These are phyloP conservation scores for Hyperoplus lanceolatus DNA, from an alignment of 2,797 vertebrate species.

Conservation along the genomic window DNA sequence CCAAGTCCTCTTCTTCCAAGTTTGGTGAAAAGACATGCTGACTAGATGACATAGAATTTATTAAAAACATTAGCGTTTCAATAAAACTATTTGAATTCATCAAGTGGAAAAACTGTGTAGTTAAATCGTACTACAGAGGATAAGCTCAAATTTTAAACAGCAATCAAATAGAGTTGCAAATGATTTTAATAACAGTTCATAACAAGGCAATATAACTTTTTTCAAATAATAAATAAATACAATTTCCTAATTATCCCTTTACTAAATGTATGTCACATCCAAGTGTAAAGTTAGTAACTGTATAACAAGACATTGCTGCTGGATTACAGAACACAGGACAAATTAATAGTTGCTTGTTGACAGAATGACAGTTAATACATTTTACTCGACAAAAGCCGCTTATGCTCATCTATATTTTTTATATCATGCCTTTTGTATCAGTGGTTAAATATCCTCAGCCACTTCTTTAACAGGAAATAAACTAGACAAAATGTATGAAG, in stretches of 20 bases:
- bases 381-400: background rate
- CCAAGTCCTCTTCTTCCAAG: slow-evolving; percentile 16
- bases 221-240: background rate
- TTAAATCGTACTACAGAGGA: background rate
- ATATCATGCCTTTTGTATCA: background rate
- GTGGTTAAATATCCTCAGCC: background rate
- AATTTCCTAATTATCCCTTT: background rate
- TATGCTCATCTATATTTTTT: background rate
- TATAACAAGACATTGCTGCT: background rate
- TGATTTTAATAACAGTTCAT: background rate
- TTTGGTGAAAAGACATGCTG: slow-evolving; percentile 37
- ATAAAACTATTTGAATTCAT: background rate
- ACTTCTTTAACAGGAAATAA: background rate
- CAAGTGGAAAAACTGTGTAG: background rate
- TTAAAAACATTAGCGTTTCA: background rate
- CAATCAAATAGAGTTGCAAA: background rate
- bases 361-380: slow-evolving; percentile 1
- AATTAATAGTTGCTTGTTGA: background rate
- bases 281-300: background rate
- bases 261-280: background rate
- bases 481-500: background rate
- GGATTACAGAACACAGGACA: background rate
- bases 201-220: background rate
- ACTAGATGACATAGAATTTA: background rate
- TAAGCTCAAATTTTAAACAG: background rate